Percentiles rank a stretch among this genome's conserved stretches.
phyloP scores from a whole-genome alignment of 2,888 invertebrate genomes.

The Thecocarcelia acutangulata region DNA sequence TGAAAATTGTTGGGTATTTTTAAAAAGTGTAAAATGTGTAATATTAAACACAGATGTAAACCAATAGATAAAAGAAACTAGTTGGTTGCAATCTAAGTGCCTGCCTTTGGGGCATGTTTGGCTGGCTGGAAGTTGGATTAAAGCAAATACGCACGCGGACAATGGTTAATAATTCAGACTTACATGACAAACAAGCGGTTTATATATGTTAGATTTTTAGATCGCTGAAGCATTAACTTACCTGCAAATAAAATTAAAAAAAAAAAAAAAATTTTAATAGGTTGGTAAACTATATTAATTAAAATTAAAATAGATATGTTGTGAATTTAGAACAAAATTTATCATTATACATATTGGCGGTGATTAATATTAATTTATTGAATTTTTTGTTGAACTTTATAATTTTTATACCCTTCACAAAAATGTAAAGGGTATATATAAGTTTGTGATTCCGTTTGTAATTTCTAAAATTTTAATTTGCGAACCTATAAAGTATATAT shows the following conservation, averaged over 20 bases:
- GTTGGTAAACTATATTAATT: conserved; percentile 20
- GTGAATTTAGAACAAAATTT: not conserved
- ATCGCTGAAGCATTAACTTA: not conserved
- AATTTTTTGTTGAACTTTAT: too few relatives aligned
- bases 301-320: not conserved
- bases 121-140: conserved; percentile 4
- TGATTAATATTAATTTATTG: too few relatives aligned
- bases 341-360: not conserved
- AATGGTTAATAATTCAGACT: conserved; percentile 34
- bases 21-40: not conserved
- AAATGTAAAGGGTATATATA: too few relatives aligned
- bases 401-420: too few relatives aligned
- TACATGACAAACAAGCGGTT: conserved; percentile 1
- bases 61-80: conserved; percentile 1
- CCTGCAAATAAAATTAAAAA: conserved; percentile 1
- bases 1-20: not conserved
- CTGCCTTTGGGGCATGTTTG: not conserved
- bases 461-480: too few relatives aligned
- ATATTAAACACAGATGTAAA: not conserved
- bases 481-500: too few relatives aligned
- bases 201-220: not conserved
- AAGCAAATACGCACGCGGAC: not conserved
- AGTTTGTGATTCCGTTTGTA: too few relatives aligned
- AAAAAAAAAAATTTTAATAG: conserved; percentile 12
- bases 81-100: not conserved